Base-by-base conservation (phyloP, 2,113 vertebrate species). In the Mesocricetus auratus region DNA sequence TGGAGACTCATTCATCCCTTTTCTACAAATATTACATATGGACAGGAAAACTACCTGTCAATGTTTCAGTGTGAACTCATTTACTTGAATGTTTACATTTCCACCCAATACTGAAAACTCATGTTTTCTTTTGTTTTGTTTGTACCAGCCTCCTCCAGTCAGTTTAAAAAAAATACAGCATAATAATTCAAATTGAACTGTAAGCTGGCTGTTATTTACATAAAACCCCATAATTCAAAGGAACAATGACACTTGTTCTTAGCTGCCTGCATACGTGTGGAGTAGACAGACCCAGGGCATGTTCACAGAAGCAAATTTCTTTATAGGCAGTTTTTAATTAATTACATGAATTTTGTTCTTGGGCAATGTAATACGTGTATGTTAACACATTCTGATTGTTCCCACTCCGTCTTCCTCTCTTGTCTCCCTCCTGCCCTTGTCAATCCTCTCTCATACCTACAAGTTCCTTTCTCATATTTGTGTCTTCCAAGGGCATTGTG, bases 121-220 rank as follows among this genome's bases (percentile, higher is more conserved):
- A 33, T 39, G 17, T 71, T 64, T 64, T 3, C 16, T 33, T 33
- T 33, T 66, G 29, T 33, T 68, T 56, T 68, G 53, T 93, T 53
- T 58, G 33, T 73, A 69, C 82, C n/a, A 87, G 81, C 94, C 68
- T 93, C 81, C 86, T 64, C 86, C 31, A 24, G 71, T 75, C 73
- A 64, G 26, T 10, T 75, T 89, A 81, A 92, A 89, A 92, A 89
- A 94, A 95, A 64, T 91, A 66, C 26, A 92, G 31, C 50, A 64
- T 82, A 64, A 62, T 91, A 47, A 81, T 64, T 95, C 60, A 82
- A 15, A 75, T 47, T 66, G 85, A 89, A 36, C 39, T 42, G 33
- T 66, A 50, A 75, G 39, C 83, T 89, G 47, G 79, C 47, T 33
- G 73, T 56, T 74, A 68, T 91, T 91, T 91, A 33, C 91, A 69